Conservation (phyloP, 1,140 invertebrate species). For the Muscidifurax raptorellus region DNA sequence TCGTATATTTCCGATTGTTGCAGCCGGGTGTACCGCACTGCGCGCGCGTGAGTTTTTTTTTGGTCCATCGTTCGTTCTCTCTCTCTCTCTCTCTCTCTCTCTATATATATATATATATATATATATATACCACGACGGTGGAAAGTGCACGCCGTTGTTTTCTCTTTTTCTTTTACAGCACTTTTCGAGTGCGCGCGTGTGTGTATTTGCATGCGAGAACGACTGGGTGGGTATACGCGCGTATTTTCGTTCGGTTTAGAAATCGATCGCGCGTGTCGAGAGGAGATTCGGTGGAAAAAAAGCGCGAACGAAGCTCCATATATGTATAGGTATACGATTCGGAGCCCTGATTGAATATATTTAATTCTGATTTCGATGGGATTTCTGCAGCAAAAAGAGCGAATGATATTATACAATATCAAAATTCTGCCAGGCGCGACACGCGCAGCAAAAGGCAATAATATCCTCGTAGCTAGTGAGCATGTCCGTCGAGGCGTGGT, state of each 20-base stretch:
- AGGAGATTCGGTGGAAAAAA: conserved; percentile 2
- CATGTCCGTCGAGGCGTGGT: conserved; percentile 37
- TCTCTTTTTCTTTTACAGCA: conserved; percentile 2
- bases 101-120: background rate
- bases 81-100: background rate
- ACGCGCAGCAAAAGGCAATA: conserved; percentile 12
- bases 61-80: background rate
- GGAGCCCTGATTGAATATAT: conserved; percentile 3
- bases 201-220: background rate
- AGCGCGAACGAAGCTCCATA: background rate
- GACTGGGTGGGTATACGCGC: background rate
- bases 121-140: background rate
- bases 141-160: conserved; percentile 16
- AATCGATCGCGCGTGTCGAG: conserved; percentile 8
- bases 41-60: background rate
- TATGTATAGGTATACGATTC: no score
- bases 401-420: no score
- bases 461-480: conserved; percentile 54
- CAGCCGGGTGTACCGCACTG: background rate
- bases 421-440: no score
- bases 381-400: background rate
- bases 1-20: conserved; percentile 23
- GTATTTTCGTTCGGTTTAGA: conserved; percentile 10
- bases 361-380: background rate
- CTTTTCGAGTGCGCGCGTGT: background rate